Base-by-base conservation (phyloP, 2,113 vertebrate species). In the Thamnophis sirtalis region DNA sequence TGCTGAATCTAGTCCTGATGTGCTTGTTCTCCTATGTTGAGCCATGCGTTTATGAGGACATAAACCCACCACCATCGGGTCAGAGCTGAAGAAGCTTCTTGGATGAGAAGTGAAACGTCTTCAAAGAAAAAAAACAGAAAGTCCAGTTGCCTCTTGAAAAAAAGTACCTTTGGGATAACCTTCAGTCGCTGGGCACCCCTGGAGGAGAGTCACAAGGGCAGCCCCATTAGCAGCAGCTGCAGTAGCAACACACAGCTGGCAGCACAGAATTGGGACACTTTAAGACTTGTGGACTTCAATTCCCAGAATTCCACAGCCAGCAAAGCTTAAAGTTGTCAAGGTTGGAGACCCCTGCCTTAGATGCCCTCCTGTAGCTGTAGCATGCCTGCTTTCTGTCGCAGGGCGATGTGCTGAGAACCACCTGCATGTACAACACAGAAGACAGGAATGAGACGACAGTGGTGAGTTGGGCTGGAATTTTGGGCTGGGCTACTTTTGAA, bases 321-420 rank as follows among this genome's bases (percentile, higher is more conserved):
- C 48, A 49, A 49, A 5, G 4, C 48, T 49, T 50, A 51, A 51
- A 2, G 9, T 51, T 51, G 50, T 9, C 50, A 51, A 51, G 50
- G 50, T 51, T 51, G 50, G 50, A 51, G 50, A 51, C 9, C 50
- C 5, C 50, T 51, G 50, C 13, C 13, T 11, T 28, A 33, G 68
- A 33, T 38, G n/a, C 68, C 63, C 63, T 73, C 68, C n/a, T 13
- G 26, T n/a, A 28, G n/a, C 63, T 63, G 60, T 13, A 13, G 3
- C 5, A 24, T 13, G 2, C 1, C 4, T 26, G n/a, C 22, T 49
- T 68, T 53, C 11, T 86, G 1, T 19, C 1, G 51, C 96, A 99
- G 99, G 99, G 99, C 0, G 99, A 99, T 0, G 97, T 97, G 68
- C 98, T 99, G 33, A 95, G 99, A 93, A 99, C 99, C 0, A 98